Evolutionary conservation across 2,888 invertebrate genomes (phyloP), one percentile per base, ranked within the genome.

Genomic region (Mimumesa dahlbomi): DNA sequence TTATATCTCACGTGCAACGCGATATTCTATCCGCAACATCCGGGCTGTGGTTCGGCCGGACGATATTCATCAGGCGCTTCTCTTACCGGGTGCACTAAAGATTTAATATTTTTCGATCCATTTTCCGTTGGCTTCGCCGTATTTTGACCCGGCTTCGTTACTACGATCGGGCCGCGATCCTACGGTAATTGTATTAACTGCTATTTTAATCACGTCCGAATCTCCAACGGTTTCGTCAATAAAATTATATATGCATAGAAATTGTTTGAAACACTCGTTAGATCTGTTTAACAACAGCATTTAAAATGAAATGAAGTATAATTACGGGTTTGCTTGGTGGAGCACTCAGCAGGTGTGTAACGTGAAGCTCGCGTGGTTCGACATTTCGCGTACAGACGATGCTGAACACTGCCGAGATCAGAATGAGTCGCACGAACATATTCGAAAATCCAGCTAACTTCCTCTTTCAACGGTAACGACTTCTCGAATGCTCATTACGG

Each of bases 1-100:
- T n/a, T n/a, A n/a, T n/a, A n/a, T n/a, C n/a, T 45, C n/a, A 1
- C 1, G n/a, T 58, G 52, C 9, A n/a, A 4, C 7, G 6, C 22
- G 7, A 36, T 31, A n/a, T 14, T 21, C 58, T 73, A 73, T 34
- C 64, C 69, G 4, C 74, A 74, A 16, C 73, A 74, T 31, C 69
- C 68, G 1, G 73, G 36, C 9, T 16, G 49, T n/a, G 34, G 29
- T 38, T 58, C 21, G 14, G 7, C 3, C 5, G 19, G 19, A 6
- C 6, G n/a, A 14, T 36, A n/a, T n/a, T n/a, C n/a, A n/a, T n/a
- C n/a, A n/a, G n/a, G n/a, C n/a, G n/a, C 63, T 46, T 42, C 52
- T 71, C 16, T 62, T 68, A 6, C 52, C 7, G 3, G 11, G 13
- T 66, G 46, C 11, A 9, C 16, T 2, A 21, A 11, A 1, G n/a